phyloP scores from a whole-genome alignment of 2,888 invertebrate genomes.

The Schizotus pectinicornis region DNA sequence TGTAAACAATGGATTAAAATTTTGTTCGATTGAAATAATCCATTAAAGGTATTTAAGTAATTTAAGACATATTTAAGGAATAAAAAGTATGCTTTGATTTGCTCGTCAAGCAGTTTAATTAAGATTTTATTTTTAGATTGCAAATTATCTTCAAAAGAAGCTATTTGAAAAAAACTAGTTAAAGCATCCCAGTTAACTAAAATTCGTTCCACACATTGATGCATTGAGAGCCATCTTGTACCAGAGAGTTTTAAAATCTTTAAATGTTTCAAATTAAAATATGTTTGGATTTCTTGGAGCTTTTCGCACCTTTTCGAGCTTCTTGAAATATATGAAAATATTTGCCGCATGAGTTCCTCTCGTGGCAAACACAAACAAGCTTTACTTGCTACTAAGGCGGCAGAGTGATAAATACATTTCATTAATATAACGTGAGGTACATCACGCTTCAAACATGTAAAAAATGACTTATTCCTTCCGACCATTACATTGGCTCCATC shows the following conservation, averaged over 20 bases:
- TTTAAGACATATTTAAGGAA: conserved; percentile 36
- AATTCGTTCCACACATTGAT: conserved; percentile 29
- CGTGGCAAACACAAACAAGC: conserved; percentile 30
- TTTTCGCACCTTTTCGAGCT: conserved; percentile 30
- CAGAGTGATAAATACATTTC: conserved; percentile 33
- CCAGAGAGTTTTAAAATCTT: conserved; percentile 15
- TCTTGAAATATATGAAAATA: conserved; percentile 27
- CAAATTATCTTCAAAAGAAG: conserved; percentile 24
- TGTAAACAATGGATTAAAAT: too few relatives aligned
- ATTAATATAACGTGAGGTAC: conserved; percentile 21
- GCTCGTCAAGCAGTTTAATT: conserved; percentile 18
- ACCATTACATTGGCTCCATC: conserved; percentile 37
- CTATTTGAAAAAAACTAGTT: conserved; percentile 3
- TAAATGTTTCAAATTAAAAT: conserved; percentile 9
- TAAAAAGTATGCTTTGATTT: conserved; percentile 27
- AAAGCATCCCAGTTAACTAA: conserved; percentile 30
- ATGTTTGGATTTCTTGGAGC: conserved; percentile 28
- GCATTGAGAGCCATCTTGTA: conserved; percentile 28
- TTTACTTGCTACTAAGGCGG: conserved; percentile 31
- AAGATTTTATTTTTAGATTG: conserved; percentile 27
- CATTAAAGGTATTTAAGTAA: too few relatives aligned
- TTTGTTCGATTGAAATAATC: too few relatives aligned
- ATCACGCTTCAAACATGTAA: conserved; percentile 23
- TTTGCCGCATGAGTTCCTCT: conserved; percentile 25
- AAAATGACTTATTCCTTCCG: conserved; percentile 32